Evolutionary conservation across 2,888 invertebrate genomes (phyloP), one percentile per base, ranked within the genome.

Genomic region (Elegia similella): DNA sequence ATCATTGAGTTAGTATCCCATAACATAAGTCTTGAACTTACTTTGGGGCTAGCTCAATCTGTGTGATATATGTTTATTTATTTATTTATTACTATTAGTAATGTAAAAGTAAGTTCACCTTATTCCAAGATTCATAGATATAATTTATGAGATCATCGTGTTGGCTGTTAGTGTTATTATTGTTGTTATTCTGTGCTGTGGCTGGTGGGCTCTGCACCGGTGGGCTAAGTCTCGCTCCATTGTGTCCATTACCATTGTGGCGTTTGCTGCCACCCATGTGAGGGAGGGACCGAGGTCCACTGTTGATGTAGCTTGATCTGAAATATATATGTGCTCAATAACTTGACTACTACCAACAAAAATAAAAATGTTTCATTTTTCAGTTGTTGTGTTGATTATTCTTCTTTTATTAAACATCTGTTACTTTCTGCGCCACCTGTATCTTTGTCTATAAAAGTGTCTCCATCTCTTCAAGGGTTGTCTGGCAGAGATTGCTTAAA

Each of bases 131-230:
- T 68, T 96, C 96, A 76, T 93, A 94, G 66, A 96, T 95, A 75
- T 95, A 96, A 76, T 94, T 95, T 67, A 96, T 95, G 73, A 96
- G 88, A 81, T 96, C 96, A 75, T 96, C 96, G 69, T 96, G 96
- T 66, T 95, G 95, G 46, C 92, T 82, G 52, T 78, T 71, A 50
- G 78, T 77, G 61, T 85, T 72, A 63, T 72, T 75, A 57, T 72
- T 73, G 59, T 70, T 72, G 59, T 74, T 50, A 34, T 50, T 50
- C 63, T 65, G 56, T 64, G 65, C 72, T 1, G 74, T 63, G 43
- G 69, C 66, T 12, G 75, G 77, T 5, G 76, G 72, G 0, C 66
- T 65, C 65, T 82, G 84, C 47, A 79, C 83, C 0, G 91, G 91
- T 0, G 90, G 90, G 66, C 89, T 89, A 57, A 89, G 78, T 2